Evolutionary conservation across 2,797 vertebrate species (phyloP).

Genomic region (Uromys caudimaculatus): DNA sequence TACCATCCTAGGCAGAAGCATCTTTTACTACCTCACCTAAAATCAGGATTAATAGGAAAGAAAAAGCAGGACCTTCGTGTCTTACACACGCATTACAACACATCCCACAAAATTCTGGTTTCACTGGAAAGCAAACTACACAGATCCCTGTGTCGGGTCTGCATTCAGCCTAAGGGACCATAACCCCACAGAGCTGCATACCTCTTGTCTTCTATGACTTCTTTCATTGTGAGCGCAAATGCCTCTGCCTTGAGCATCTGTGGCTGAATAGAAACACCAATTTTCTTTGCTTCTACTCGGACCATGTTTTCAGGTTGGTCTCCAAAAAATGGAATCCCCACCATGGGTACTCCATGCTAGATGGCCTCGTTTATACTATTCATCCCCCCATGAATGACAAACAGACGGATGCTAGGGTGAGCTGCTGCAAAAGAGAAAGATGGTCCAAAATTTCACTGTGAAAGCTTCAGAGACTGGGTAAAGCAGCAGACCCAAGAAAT

Average conservation of each 20-base stretch:
- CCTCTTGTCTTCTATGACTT: slow-evolving; percentile 85
- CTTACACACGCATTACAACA: not conserved
- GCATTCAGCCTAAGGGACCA: not conserved
- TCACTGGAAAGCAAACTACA: not conserved
- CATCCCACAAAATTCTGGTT: not conserved
- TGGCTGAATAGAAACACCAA: slow-evolving; percentile 84
- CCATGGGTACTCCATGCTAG: slow-evolving; percentile 88
- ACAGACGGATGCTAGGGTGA: slow-evolving; percentile 85
- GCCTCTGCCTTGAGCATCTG: slow-evolving; percentile 84
- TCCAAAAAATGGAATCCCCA: slow-evolving; percentile 88
- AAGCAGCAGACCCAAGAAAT: not conserved
- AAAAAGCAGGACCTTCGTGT: not conserved
- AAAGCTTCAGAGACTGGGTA: not conserved
- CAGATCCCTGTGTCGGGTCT: accelerated
- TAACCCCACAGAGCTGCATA: slow-evolving; percentile 55
- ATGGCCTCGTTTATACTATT: slow-evolving; percentile 90
- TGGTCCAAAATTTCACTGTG: not conserved
- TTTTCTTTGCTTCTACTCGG: slow-evolving; percentile 84
- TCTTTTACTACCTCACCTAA: not conserved
- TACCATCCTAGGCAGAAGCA: not conserved
- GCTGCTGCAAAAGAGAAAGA: slow-evolving; percentile 73
- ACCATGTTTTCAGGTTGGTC: slow-evolving; percentile 89
- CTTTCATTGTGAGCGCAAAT: slow-evolving; percentile 83
- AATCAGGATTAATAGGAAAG: not conserved
- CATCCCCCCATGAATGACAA: slow-evolving; percentile 88